Percentiles rank a stretch among this genome's conserved stretches.
phyloP scores from a whole-genome alignment of 2,113 vertebrate species.

The Raja brachyura region DNA sequence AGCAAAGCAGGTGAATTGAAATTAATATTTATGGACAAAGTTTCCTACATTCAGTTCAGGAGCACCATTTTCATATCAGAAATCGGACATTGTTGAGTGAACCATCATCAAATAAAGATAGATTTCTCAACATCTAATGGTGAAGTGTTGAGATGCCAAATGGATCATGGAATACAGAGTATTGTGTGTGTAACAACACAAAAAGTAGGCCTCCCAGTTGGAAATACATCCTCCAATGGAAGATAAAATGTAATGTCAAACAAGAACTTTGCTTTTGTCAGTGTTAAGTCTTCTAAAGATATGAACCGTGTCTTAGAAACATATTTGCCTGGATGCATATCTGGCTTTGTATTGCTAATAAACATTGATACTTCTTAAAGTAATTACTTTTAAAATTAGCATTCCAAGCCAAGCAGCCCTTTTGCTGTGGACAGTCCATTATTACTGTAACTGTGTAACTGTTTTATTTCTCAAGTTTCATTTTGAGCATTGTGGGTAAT shows the following conservation, averaged over 20 bases:
- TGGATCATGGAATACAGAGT: background rate
- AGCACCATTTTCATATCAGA: background rate
- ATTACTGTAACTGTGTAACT: background rate
- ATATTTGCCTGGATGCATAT: conserved; percentile 39
- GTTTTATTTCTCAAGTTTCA: background rate
- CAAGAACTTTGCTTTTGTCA: background rate
- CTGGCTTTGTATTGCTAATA: conserved; percentile 7
- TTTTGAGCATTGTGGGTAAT: background rate
- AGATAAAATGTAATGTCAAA: background rate
- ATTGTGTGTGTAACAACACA: background rate
- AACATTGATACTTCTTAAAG: background rate
- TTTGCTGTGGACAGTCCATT: background rate
- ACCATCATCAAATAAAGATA: background rate
- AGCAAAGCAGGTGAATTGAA: background rate
- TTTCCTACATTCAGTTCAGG: background rate
- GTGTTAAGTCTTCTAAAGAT: background rate
- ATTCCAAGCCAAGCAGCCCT: background rate
- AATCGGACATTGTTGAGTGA: too few species aligned
- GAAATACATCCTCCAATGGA: background rate
- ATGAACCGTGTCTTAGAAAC: background rate
- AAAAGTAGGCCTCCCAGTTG: background rate
- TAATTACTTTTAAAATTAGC: background rate
- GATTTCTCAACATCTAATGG: background rate
- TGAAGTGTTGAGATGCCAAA: background rate
- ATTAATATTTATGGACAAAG: background rate